phyloP scores from a whole-genome alignment of 1,140 invertebrate genomes.

The Elymnias hypermnestra region DNA sequence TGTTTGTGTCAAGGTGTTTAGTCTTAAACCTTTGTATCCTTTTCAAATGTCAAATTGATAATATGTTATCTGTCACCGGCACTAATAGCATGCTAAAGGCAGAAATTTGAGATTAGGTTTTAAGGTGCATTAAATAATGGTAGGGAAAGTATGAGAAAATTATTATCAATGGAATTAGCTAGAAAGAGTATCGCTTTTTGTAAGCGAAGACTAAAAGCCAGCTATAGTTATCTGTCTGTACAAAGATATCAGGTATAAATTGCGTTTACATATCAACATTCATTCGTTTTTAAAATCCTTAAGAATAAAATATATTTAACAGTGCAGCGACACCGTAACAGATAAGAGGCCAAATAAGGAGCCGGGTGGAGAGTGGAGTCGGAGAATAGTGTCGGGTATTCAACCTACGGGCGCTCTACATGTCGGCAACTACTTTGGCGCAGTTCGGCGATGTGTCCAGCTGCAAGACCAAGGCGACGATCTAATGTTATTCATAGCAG shows the following conservation, averaged over 20 bases:
- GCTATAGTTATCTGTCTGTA: constrained; percentile 1
- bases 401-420: constrained; percentile 97
- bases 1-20: no score
- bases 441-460: constrained; percentile 90
- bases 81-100: no score
- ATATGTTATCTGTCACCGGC: no score
- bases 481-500: constrained; percentile 87
- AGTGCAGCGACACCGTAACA: background rate
- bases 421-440: constrained; percentile 98
- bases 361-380: constrained; percentile 50
- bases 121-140: no score
- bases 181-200: constrained; percentile 9
- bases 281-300: no score
- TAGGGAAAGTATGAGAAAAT: no score
- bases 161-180: constrained; percentile 9
- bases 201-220: constrained; percentile 12
- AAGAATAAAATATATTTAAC: no score
- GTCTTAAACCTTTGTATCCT: no score
- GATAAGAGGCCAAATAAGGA: constrained; percentile 1
- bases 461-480: constrained; percentile 85
- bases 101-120: no score
- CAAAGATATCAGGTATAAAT: background rate
- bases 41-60: no score
- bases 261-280: background rate
- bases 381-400: constrained; percentile 92